Conservation (phyloP, 2,888 invertebrate species). For the Philaethria dido region DNA sequence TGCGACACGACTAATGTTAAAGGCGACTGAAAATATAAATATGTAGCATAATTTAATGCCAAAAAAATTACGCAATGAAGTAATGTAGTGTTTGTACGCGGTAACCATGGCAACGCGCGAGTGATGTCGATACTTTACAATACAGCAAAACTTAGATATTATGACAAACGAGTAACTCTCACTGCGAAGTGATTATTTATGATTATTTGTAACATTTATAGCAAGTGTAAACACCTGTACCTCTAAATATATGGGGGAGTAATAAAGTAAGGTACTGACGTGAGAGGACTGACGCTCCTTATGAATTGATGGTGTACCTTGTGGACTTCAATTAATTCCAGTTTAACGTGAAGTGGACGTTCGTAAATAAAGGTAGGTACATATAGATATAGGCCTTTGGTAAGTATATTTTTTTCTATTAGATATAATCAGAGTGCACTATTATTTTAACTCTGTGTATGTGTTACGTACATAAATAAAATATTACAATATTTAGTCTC, state of each 20-base stretch:
- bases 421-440: no score
- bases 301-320: not conserved
- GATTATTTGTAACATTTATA: not conserved
- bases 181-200: not conserved
- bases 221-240: not conserved
- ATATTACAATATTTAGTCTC: no score
- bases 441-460: no score
- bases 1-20: no score
- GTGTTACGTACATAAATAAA: no score
- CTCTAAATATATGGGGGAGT: no score
- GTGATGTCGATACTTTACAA: conserved; percentile 15
- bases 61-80: not conserved
- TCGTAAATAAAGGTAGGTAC: not conserved
- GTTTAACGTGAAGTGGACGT: not conserved
- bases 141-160: not conserved
- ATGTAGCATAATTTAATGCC: not conserved
- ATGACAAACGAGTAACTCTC: not conserved
- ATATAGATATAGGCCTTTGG: no score
- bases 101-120: conserved; percentile 25
- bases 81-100: not conserved
- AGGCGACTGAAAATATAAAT: not conserved
- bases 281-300: not conserved
- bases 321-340: not conserved
- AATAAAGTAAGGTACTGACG: not conserved
- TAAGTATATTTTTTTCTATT: no score